Conservation (phyloP, 2,888 invertebrate genomes). For the Nebria salina region DNA sequence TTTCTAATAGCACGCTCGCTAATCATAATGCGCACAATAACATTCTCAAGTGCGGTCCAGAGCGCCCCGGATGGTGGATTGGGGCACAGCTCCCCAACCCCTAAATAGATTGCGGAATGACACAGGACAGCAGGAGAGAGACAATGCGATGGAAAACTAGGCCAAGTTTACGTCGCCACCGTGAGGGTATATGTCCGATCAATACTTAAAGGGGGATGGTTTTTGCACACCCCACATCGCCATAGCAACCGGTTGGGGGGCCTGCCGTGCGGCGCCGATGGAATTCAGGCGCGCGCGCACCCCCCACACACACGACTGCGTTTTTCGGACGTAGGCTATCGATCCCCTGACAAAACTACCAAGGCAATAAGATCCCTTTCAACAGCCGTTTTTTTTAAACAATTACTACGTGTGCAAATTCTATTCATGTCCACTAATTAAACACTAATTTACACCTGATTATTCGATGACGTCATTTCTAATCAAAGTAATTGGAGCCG, state of each 20-base stretch:
- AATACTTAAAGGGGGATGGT: constrained; percentile 12
- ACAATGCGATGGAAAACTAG: constrained; percentile 24
- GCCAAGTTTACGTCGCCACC: constrained; percentile 33
- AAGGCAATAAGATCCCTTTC: not conserved
- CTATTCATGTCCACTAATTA: no score
- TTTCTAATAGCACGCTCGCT: no score
- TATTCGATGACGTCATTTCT: no score
- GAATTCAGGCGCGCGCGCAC: not conserved
- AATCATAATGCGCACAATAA: no score
- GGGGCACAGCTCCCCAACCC: not conserved
- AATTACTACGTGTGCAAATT: no score
- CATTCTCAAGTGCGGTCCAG: no score
- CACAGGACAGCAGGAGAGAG: not conserved
- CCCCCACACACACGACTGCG: not conserved
- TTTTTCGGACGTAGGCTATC: not conserved
- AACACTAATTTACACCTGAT: no score
- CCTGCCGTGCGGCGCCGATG: not conserved
- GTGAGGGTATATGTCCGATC: constrained; percentile 2
- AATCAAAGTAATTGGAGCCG: no score
- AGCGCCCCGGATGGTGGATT: not conserved
- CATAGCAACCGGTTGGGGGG: constrained; percentile 9
- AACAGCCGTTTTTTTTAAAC: not conserved
- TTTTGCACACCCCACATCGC: constrained; percentile 10
- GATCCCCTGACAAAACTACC: not conserved
- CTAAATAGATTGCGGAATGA: not conserved